phyloP scores from a whole-genome alignment of 2,113 vertebrate species.

The Trematocara unimaculatum region DNA sequence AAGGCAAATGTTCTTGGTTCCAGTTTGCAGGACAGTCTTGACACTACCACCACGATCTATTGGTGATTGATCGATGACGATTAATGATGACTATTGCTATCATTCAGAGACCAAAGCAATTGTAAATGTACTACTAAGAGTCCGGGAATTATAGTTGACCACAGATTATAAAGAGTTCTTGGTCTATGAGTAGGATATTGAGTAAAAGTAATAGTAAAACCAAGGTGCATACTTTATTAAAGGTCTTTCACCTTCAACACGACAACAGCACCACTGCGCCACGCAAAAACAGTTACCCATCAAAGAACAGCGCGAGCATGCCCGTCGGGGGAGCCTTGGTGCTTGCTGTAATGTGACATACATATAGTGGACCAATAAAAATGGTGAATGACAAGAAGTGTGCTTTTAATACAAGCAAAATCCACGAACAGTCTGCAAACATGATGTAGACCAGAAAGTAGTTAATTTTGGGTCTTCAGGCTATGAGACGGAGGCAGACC shows the following conservation, averaged over 20 bases:
- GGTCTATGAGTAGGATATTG: not conserved
- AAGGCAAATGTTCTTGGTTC: not conserved
- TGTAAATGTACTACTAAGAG: not conserved
- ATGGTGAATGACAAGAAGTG: not conserved
- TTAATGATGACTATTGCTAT: not conserved
- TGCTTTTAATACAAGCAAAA: not conserved
- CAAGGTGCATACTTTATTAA: not conserved
- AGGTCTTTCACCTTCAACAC: not conserved
- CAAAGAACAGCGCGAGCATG: not conserved
- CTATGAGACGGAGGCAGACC: not conserved
- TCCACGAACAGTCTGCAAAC: not conserved
- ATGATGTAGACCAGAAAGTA: not conserved
- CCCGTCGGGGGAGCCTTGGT: fast-evolving
- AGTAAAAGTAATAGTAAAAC: not conserved
- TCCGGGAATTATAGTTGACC: not conserved
- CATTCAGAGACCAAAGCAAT: not conserved
- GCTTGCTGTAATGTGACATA: not conserved
- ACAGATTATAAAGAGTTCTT: not conserved
- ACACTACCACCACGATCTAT: not conserved
- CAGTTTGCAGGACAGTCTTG: not conserved
- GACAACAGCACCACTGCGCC: not conserved
- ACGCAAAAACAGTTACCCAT: not conserved
- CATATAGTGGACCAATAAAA: not conserved
- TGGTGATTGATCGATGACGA: not conserved
- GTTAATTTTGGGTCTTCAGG: not conserved